Evolutionary conservation across 2,888 invertebrate species (phyloP).

Genomic region (Temnothorax rugatulus): DNA sequence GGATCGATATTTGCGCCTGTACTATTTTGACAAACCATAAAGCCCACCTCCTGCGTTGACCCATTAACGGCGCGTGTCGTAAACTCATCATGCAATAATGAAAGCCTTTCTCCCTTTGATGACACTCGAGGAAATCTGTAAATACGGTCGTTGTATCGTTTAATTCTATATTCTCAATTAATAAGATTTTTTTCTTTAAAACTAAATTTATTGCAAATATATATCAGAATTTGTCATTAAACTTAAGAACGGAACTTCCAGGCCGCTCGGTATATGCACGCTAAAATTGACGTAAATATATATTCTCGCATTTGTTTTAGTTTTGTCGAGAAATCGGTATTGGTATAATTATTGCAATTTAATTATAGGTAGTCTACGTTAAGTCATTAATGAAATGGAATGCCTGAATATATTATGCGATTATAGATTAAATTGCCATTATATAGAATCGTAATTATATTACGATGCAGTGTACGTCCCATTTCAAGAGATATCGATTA

Average conservation of each 20-base stretch:
- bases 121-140: not conserved
- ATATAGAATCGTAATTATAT: constrained; percentile 23
- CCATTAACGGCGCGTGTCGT: not conserved
- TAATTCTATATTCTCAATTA: not conserved
- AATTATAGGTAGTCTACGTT: not conserved
- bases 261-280: not conserved
- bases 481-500: constrained; percentile 48
- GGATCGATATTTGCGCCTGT: constrained; percentile 35
- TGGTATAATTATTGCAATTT: constrained; percentile 33
- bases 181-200: not conserved
- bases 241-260: not conserved
- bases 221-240: not conserved
- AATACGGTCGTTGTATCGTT: not conserved
- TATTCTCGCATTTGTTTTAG: not conserved
- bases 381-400: constrained; percentile 45
- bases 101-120: not conserved
- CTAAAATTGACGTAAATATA: not conserved
- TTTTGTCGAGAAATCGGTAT: constrained; percentile 25
- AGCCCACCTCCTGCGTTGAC: not conserved
- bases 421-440: constrained; percentile 50
- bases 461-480: constrained; percentile 13
- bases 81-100: not conserved
- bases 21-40: constrained; percentile 22
- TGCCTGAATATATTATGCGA: constrained; percentile 39
- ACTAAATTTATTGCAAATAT: not conserved